Base-by-base conservation (phyloP, 1,140 invertebrate species). In the Cyclargus thomasi region DNA sequence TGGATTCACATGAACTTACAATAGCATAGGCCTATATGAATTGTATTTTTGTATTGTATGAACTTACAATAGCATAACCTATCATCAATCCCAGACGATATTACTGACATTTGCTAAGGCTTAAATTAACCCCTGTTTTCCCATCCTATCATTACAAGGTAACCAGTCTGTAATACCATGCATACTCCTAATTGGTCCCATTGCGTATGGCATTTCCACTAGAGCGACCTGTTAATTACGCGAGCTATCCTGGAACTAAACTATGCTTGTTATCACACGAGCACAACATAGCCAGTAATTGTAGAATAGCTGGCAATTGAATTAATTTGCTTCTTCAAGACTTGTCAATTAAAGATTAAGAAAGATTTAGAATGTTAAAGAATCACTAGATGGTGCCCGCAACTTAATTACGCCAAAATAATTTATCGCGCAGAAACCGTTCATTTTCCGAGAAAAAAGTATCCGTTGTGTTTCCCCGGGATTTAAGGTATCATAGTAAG, bases 201-300 rank as follows among this genome's bases (percentile, higher is more conserved):
- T 59, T 59, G 55, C 55, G 55, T 59, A 20, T 11, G 55, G 18
- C 55, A 20, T 20, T 59, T 20, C 20, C 55, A 11, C 55, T 20
- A 22, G 55, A 18, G 55, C 55, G 21, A 59, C 20, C 55, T 59
- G 55, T 59, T 59, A 59, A 59, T 59, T 59, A 59, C 17, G 18
- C 1, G 20, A 21, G 20, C 55, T 59, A 59, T 21, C 55, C 18
- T 11, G 17, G 17, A 59, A 59, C 55, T 21, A 10, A 59, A 59
- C 55, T 20, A 59, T 17, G 16, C 53, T 17, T 59, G 10, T 18
- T 20, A 59, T 59, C 55, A 59, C 55, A 59, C 55, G 18, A 21
- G 10, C 18, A 20, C 3, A 10, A 20, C 10, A 59, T 21, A 59
- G 55, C 5, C 55, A 2, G 3, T 20, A 20, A 20, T 59, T 18